phyloP scores from a whole-genome alignment of 37 sponge, comb jelly and placozoan genomes.

The Aphrocallistes beatrix region DNA sequence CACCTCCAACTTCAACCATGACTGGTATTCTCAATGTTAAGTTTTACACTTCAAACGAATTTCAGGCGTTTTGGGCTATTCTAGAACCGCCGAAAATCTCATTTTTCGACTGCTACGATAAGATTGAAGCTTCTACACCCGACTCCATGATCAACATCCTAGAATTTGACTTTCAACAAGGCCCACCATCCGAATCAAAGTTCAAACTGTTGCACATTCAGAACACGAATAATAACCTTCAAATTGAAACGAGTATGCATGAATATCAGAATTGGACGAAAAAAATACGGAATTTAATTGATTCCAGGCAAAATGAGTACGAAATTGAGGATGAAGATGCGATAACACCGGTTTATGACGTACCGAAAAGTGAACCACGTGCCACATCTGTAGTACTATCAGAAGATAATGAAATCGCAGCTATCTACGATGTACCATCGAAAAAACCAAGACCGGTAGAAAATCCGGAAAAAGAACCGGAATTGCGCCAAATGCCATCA shows the following conservation, averaged over 20 bases:
- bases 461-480: not conserved
- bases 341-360: not conserved
- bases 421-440: constrained; percentile 1
- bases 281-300: not conserved
- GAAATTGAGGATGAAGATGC: not conserved
- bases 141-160: not conserved
- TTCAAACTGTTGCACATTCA: constrained; percentile 1
- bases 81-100: not conserved
- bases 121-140: not conserved
- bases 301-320: not conserved
- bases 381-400: not conserved
- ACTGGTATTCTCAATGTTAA: not conserved
- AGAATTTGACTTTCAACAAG: not conserved
- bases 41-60: constrained; percentile 4
- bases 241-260: not conserved
- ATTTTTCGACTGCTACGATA: not conserved
- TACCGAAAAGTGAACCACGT: not conserved
- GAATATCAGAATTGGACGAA: not conserved
- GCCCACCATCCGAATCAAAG: constrained; percentile 6
- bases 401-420: not conserved
- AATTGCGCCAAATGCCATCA: not conserved
- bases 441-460: not conserved
- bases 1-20: not conserved
- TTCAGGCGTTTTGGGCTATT: not conserved
- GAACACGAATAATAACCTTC: not conserved